A percentile compares a stretch with the other conserved stretches of the same genome.
Evolutionary conservation across 2,113 vertebrate species (phyloP).

Genomic region (Clarias gariepinus): DNA sequence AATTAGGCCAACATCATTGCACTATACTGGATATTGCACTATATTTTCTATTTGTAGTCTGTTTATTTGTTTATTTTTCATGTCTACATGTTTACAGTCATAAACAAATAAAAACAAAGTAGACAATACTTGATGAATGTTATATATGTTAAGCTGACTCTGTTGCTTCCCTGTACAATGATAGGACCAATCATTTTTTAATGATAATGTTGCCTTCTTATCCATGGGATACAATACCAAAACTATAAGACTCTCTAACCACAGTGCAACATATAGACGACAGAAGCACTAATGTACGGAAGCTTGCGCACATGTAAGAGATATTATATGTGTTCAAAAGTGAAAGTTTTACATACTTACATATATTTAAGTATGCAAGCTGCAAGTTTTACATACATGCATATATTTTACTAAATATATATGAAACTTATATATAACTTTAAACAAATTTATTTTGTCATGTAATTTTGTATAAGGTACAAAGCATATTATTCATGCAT

Average conservation of each 20-base stretch:
- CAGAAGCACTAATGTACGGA: too few species aligned
- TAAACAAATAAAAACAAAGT: not conserved
- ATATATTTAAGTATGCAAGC: too few species aligned
- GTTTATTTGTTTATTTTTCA: not conserved
- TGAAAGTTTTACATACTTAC: not conserved
- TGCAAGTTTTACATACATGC: not conserved
- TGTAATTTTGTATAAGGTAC: not conserved
- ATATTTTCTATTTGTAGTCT: too few species aligned
- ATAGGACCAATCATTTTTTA: not conserved
- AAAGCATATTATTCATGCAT: constrained; percentile 8
- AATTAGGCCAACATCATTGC: constrained; percentile 33
- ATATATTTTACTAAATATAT: not conserved
- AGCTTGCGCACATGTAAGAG: not conserved
- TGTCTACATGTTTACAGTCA: not conserved
- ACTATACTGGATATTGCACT: constrained; percentile 34
- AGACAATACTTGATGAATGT: not conserved
- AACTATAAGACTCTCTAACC: not conserved
- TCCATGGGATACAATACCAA: not conserved
- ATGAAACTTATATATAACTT: not conserved
- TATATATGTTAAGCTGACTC: not conserved
- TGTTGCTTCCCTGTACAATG: not conserved
- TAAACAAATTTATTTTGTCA: not conserved
- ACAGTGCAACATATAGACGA: not conserved
- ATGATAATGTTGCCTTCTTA: not conserved
- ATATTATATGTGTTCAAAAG: not conserved